phyloP scores from a whole-genome alignment of 2,113 vertebrate genomes.

The Pluvialis apricaria region DNA sequence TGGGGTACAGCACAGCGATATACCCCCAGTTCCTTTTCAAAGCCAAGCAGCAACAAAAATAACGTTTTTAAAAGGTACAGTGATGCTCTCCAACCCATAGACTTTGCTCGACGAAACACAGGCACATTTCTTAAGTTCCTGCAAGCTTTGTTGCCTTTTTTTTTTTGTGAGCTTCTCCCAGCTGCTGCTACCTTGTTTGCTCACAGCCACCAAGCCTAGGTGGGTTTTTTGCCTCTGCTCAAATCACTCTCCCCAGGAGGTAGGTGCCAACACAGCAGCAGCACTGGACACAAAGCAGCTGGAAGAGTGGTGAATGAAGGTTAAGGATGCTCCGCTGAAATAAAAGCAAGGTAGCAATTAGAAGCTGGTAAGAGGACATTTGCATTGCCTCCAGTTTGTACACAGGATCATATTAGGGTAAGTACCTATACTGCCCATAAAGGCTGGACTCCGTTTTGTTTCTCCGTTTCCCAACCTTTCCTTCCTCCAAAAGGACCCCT shows the following conservation, averaged over 20 bases:
- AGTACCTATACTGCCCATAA: background rate
- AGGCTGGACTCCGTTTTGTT: background rate
- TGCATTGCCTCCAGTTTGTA: background rate
- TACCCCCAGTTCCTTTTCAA: background rate
- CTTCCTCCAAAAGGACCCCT: background rate
- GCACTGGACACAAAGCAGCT: background rate
- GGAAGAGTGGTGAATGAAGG: background rate
- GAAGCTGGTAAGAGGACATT: background rate
- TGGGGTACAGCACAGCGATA: fast-evolving
- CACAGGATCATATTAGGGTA: background rate
- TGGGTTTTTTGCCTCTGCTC: background rate
- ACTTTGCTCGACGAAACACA: background rate
- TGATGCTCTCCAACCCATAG: background rate
- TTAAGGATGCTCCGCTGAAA: background rate
- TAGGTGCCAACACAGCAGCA: background rate
- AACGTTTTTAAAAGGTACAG: background rate
- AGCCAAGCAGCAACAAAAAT: background rate
- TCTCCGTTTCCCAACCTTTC: background rate
- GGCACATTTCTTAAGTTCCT: background rate
- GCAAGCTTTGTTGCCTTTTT: background rate
- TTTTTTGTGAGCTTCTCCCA: background rate
- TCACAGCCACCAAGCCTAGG: background rate
- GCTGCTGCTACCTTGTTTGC: background rate
- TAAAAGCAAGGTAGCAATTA: background rate
- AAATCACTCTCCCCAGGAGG: background rate